Base-by-base conservation (phyloP, 2,113 vertebrate species). In the Lichenostomus cassidix region DNA sequence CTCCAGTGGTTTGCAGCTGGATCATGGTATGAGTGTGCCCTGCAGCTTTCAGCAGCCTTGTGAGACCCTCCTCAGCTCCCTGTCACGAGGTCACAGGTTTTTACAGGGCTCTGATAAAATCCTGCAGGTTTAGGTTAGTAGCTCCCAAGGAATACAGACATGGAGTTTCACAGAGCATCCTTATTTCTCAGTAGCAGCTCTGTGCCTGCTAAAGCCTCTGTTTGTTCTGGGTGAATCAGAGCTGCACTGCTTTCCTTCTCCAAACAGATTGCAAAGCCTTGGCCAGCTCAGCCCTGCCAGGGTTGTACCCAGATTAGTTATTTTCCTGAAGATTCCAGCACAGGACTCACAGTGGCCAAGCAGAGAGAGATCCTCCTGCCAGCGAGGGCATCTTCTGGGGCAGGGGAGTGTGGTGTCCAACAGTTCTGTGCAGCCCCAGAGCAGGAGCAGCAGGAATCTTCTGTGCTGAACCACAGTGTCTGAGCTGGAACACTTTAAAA, bases 391-490 rank as follows among this genome's bases (percentile, higher is more conserved):
- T 28, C 55, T 31, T 15, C 35, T 19, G 9, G 10, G 52, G 12
- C 9, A 69, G 50, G 19, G 41, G 25, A 65, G 15, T 0, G 1
- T 16, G 49, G 18, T 20, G 6, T 29, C 21, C 41, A 3, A 0
- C 0, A 2, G 17, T 14, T n/a, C 1, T 42, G 20, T n/a, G 47
- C 79, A 63, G 1, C 63, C 50, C 41, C 58, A 17, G 85, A 37
- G 65, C 17, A 1, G 65, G 42, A 17, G 16, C 39, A 70, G 28
- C 11, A 3, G 89, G 49, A 75, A 59, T 82, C 20, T 28, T 24
- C 23, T 4, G 7, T 2, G 21, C 84, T 46, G 59, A 67, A 62
- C 35, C 4, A 1, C 0, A 0, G 12, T 5, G 0, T 42, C 73
- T 0, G 0, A 56, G 67, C 37, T 49, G 64, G 53, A 56, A 39